These are phyloP conservation scores for Cryptophagus acutangulus DNA, from an alignment of 2,888 invertebrate genomes.

Conservation along the genomic window DNA sequence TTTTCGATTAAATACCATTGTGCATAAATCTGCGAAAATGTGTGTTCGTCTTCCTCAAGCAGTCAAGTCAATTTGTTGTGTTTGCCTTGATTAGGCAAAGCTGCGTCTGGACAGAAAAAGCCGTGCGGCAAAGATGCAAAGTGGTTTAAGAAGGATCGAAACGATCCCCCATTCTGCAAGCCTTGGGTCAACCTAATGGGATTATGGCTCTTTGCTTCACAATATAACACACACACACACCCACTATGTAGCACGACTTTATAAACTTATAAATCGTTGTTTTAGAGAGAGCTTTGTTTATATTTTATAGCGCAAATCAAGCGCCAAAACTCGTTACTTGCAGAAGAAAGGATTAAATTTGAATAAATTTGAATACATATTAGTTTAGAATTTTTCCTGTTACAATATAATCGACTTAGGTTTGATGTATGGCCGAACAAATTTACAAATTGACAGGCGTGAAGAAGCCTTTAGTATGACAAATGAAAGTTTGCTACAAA, in stretches of 20 bases:
- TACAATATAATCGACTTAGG: too few species aligned
- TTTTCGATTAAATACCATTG: too few species aligned
- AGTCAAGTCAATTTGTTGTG: too few species aligned
- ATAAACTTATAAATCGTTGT: conserved; percentile 32
- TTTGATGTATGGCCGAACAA: too few species aligned
- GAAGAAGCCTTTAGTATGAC: too few species aligned
- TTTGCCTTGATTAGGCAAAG: conserved; percentile 39
- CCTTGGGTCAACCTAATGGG: conserved; percentile 36
- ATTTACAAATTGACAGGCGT: too few species aligned
- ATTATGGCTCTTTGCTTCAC: conserved; percentile 32
- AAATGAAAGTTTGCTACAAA: background rate
- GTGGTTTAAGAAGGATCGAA: conserved; percentile 36
- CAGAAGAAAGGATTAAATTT: background rate
- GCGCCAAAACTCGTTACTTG: conserved; percentile 2
- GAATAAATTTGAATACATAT: too few species aligned
- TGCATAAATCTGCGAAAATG: too few species aligned
- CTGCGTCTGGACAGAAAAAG: conserved; percentile 35
- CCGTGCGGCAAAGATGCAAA: conserved; percentile 36
- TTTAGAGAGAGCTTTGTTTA: conserved; percentile 17
- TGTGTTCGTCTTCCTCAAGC: too few species aligned
- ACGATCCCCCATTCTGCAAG: too few species aligned
- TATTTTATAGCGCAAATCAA: conserved; percentile 15
- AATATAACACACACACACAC: too few species aligned
- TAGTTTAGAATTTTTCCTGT: too few species aligned
- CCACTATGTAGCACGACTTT: conserved; percentile 25